Percentiles rank a stretch among this genome's conserved stretches.
phyloP scores from a whole-genome alignment of 2,888 invertebrate genomes.

The Pantelozetes paolii region DNA sequence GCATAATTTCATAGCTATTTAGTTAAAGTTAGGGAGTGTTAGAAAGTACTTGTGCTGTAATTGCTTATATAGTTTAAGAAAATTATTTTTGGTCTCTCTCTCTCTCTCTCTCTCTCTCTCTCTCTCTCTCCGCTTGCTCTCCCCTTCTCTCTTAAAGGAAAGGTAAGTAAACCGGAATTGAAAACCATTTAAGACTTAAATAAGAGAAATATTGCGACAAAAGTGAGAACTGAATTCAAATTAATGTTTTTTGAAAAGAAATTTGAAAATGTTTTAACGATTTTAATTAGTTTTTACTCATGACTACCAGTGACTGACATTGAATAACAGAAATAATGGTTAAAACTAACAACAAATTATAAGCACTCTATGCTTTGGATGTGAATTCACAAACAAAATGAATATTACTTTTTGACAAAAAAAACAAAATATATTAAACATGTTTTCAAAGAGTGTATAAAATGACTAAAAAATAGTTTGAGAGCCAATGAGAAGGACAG shows the following conservation, averaged over 20 bases:
- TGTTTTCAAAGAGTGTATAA: too few relatives aligned
- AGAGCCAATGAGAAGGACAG: not conserved
- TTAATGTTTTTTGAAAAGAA: not conserved
- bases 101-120: conserved; percentile 19
- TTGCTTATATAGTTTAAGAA: not conserved
- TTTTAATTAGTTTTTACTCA: conserved; percentile 4
- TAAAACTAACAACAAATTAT: too few relatives aligned
- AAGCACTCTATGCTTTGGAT: too few relatives aligned
- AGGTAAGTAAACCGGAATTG: conserved; percentile 11
- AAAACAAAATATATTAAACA: too few relatives aligned
- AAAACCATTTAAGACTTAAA: not conserved
- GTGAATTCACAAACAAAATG: too few relatives aligned
- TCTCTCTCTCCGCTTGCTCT: conserved; percentile 22
- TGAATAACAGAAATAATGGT: too few relatives aligned
- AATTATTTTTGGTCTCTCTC: not conserved
- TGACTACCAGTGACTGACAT: not conserved
- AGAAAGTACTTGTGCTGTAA: not conserved
- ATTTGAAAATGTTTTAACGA: not conserved
- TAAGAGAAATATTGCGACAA: not conserved
- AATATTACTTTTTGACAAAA: too few relatives aligned
- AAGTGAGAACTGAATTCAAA: not conserved
- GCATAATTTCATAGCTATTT: conserved; percentile 12
- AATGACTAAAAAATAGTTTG: too few relatives aligned
- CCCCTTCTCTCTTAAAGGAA: not conserved
- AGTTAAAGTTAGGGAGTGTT: conserved; percentile 2